A percentile compares a stretch with the other conserved stretches of the same genome.
Conservation (phyloP, 1,140 invertebrate genomes). For the Solen grandis region DNA sequence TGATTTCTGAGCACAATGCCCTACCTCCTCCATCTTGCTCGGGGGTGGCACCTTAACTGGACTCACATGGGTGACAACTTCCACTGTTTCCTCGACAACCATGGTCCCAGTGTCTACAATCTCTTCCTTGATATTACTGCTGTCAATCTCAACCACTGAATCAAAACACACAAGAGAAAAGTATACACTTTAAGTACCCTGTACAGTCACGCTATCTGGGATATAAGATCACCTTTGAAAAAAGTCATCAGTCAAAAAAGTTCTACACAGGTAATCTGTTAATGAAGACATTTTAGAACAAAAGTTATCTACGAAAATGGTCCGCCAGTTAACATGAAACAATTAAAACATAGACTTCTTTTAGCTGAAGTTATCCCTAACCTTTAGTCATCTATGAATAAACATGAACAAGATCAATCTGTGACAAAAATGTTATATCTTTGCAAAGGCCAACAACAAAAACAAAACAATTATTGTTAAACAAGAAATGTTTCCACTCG, state of each 20-base stretch:
- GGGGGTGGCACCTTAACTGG: conserved; percentile 29
- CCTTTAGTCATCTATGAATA: too few species aligned
- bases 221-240: neutral
- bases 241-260: neutral
- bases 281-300: neutral
- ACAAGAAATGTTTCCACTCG: too few species aligned
- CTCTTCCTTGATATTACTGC: conserved; percentile 33
- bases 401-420: too few species aligned
- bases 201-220: neutral
- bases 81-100: conserved; percentile 46
- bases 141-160: conserved; percentile 42
- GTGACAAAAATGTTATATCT: too few species aligned
- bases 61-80: conserved; percentile 45
- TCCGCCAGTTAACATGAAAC: neutral
- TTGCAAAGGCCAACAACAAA: too few species aligned
- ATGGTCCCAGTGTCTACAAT: conserved; percentile 27
- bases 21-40: too few species aligned
- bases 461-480: too few species aligned
- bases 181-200: neutral
- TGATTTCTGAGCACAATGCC: too few species aligned
- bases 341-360: neutral
- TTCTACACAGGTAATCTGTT: conserved; percentile 2
- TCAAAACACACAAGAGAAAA: neutral
- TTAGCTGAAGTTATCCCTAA: too few species aligned
- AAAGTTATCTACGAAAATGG: neutral